Evolutionary conservation across 1,140 invertebrate genomes (phyloP), one percentile per base, ranked within the genome.

Genomic region (Watersipora subatra): DNA sequence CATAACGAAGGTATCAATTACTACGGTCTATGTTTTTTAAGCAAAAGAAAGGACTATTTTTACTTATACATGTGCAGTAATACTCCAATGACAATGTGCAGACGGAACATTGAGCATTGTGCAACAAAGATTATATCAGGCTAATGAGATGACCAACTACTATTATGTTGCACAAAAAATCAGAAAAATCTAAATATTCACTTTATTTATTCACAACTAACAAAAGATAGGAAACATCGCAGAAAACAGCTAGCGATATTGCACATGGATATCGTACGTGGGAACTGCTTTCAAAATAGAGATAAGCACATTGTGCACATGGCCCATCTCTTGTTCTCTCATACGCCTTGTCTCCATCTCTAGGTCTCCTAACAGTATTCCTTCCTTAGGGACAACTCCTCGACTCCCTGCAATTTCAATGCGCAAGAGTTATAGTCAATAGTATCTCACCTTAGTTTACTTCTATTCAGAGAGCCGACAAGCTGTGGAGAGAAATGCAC

Each of bases 1-100:
- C 78, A 70, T 69, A 57, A 69, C 34, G n/a, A 7, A 46, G n/a
- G n/a, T 46, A 7, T 46, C 7, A 46, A n/a, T 46, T 7, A 46
- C n/a, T n/a, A 12, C 7, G n/a, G 34, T 7, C 34, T 46, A 46
- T n/a, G 34, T 12, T n/a, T 46, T 46, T 7, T 46, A 7, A 46
- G 7, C 34, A 46, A 7, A 7, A 46, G 34, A 46, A 12, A 46
- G n/a, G 7, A 46, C 7, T 46, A 46, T 12, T 12, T 12, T 46
- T 12, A 46, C 34, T 46, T 12, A 7, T 12, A n/a, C 7, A 7
- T n/a, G n/a, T 12, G n/a, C n/a, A 12, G 34, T 46, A 46, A 12
- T 46, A n/a, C 7, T 46, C n/a, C 34, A 7, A 46, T 46, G 34
- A 46, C n/a, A 46, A 12, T 12, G n/a, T n/a, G n/a, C 7, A 46